Conservation (phyloP, 2,113 vertebrate genomes). For the Platysteira castanea region DNA sequence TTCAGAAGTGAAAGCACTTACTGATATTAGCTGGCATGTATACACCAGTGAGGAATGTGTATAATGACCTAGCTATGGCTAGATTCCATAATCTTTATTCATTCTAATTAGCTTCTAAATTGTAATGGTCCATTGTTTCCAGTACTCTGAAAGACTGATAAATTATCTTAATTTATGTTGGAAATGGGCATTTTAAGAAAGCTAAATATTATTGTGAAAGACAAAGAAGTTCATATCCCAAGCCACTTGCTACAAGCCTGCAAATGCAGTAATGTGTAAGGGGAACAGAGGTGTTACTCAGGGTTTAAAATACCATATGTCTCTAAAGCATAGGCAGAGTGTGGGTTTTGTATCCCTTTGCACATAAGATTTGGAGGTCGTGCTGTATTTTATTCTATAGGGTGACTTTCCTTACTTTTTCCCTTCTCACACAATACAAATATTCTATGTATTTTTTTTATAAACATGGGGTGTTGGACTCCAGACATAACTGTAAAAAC, state of each 20-base stretch:
- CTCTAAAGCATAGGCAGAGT: not conserved
- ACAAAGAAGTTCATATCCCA: not conserved
- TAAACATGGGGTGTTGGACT: not conserved
- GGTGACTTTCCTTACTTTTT: not conserved
- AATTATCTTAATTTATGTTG: not conserved
- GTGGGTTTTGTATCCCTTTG: not conserved
- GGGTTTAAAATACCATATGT: not conserved
- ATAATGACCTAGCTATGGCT: not conserved
- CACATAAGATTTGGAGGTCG: not conserved
- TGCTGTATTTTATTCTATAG: not conserved
- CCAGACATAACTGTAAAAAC: slow-evolving; percentile 29
- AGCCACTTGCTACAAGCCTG: not conserved
- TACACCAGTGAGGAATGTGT: not conserved
- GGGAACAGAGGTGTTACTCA: not conserved
- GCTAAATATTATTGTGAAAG: not conserved
- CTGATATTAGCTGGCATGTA: not conserved
- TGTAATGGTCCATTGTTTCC: not conserved
- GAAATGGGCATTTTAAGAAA: not conserved
- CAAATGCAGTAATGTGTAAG: not conserved
- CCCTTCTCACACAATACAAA: not conserved
- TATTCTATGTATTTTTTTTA: not conserved
- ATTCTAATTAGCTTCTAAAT: not conserved
- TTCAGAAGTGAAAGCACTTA: not conserved
- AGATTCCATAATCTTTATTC: not conserved
- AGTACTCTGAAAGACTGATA: not conserved